Evolutionary conservation across 2,888 invertebrate species (phyloP).

Genomic region (Oscheius onirici): DNA sequence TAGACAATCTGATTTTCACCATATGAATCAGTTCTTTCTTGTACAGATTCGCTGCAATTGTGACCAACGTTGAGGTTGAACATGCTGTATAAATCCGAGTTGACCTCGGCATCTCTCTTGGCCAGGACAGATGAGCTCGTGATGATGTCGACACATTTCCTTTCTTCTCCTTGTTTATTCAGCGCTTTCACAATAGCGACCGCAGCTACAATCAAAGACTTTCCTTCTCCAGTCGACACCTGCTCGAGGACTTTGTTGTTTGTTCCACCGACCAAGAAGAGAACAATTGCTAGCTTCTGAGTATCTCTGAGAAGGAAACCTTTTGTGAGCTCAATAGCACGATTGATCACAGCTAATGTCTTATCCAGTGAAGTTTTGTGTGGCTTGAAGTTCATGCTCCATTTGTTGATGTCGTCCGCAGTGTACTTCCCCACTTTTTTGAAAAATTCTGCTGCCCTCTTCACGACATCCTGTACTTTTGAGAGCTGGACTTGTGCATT

Average conservation of each 20-base stretch:
- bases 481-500: neutral
- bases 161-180: neutral
- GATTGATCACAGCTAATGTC: conserved; percentile 8
- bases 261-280: neutral
- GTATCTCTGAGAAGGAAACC: conserved; percentile 7
- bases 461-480: neutral
- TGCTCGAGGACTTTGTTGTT: neutral
- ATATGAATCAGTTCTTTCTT: conserved; percentile 58
- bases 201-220: conserved; percentile 6
- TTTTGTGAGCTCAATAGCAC: neutral
- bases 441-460: neutral
- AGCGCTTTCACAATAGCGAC: conserved; percentile 6
- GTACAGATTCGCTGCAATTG: conserved; percentile 59
- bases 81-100: conserved; percentile 46
- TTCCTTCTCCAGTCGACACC: conserved; percentile 21
- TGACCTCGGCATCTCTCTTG: conserved; percentile 59
- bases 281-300: conserved; percentile 9
- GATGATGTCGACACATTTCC: conserved; percentile 65
- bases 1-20: conserved; percentile 69
- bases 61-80: conserved; percentile 67
- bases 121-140: conserved; percentile 71
- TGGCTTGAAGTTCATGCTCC: neutral
- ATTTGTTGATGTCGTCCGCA: conserved; percentile 1
- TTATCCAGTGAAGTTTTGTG: neutral
- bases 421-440: neutral